Conservation (phyloP, 1,140 invertebrate genomes). For the Bombus polaris region DNA sequence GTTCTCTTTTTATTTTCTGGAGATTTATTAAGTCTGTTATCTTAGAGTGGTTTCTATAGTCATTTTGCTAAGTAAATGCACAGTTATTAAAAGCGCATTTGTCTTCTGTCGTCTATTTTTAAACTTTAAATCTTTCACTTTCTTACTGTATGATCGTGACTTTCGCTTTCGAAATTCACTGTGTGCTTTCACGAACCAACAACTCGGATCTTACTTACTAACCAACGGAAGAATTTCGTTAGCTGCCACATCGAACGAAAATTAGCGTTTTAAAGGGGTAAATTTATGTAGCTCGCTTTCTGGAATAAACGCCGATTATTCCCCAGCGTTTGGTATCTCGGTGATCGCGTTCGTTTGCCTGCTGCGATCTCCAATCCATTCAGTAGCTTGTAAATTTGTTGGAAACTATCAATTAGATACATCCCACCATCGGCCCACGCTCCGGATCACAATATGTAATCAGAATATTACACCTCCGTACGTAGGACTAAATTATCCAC, state of each 20-base stretch:
- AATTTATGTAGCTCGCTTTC: slow-evolving; percentile 9
- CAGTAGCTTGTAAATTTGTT: slow-evolving; percentile 55
- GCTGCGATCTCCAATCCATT: slow-evolving; percentile 27
- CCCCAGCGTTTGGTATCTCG: neutral
- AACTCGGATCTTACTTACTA: too few species aligned
- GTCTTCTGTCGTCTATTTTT: too few species aligned
- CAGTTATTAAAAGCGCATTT: too few species aligned
- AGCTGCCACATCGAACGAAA: neutral
- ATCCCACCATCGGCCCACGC: slow-evolving; percentile 45
- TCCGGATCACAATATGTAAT: slow-evolving; percentile 52
- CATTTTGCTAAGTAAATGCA: too few species aligned
- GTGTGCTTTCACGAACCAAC: too few species aligned
- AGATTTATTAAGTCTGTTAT: too few species aligned
- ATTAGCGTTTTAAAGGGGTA: neutral
- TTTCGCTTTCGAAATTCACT: too few species aligned
- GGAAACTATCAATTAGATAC: slow-evolving; percentile 55
- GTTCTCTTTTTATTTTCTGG: too few species aligned
- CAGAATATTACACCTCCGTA: slow-evolving; percentile 54
- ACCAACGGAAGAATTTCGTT: neutral
- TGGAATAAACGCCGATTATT: slow-evolving; percentile 12
- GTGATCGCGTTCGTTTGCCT: slow-evolving; percentile 13
- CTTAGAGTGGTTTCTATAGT: too few species aligned
- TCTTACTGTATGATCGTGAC: too few species aligned
- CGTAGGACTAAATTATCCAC: slow-evolving; percentile 54
- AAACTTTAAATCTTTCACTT: too few species aligned